phyloP scores from a whole-genome alignment of 2,797 vertebrate species.

The Lepilemur septentrionalis region DNA sequence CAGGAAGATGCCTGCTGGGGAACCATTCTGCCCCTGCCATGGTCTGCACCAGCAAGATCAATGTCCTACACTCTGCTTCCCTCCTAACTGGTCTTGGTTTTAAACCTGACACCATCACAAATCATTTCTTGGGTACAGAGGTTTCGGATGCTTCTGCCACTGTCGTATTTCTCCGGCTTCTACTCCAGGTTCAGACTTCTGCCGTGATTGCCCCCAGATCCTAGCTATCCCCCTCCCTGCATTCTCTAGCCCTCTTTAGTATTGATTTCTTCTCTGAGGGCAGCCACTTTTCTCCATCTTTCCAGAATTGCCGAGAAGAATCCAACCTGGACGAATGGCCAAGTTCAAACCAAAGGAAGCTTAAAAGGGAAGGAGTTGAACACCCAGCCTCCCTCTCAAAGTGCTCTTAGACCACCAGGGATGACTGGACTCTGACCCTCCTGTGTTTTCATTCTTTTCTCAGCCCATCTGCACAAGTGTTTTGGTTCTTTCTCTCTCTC shows the following conservation, averaged over 20 bases:
- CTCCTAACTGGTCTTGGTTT: not conserved
- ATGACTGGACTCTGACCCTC: not conserved
- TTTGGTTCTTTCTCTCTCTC: not conserved
- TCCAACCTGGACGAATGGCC: not conserved
- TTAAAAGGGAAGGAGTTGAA: not conserved
- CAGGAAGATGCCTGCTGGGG: not conserved
- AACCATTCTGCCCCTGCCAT: accelerated
- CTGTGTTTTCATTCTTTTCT: not conserved
- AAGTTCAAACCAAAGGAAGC: not conserved
- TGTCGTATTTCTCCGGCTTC: not conserved
- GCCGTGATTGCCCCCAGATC: not conserved
- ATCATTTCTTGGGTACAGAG: not conserved
- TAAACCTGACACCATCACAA: not conserved
- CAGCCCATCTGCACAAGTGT: not conserved
- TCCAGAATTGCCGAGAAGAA: not conserved
- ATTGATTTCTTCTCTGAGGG: not conserved
- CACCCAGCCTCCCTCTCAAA: not conserved
- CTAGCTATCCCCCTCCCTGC: too few relatives aligned
- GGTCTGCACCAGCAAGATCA: not conserved
- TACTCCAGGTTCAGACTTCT: not conserved
- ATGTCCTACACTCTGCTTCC: not conserved
- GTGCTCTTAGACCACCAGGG: not conserved
- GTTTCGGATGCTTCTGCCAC: not conserved
- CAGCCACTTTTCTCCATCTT: not conserved
- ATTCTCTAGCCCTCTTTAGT: not conserved